Base-by-base conservation (phyloP, 2,113 vertebrate genomes). In the Urocitellus parryii region DNA sequence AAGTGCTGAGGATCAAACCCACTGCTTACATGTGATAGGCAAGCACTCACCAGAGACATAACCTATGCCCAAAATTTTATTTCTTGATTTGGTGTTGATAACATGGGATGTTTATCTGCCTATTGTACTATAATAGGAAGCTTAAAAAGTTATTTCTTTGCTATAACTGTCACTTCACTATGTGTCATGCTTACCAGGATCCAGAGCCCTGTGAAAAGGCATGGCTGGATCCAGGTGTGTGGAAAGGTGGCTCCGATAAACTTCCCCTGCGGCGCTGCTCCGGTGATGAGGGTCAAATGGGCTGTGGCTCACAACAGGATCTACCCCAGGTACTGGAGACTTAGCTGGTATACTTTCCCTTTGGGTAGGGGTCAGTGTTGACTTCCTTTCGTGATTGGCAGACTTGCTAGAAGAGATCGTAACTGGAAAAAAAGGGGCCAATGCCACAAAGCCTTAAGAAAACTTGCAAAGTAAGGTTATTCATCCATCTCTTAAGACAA, bases 251-350 rank as follows among this genome's bases (percentile, higher is more conserved):
- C 98, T 98, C 76, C 99, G 98, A 85, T 99, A 99, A 65, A 99
- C 99, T 94, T 99, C 99, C 45, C 99, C 99, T 3, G 99, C 98
- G 34, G 98, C 97, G 42, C 98, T 98, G 77, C 99, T 98, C 84
- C 99, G 98, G 80, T 99, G 99, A 97, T 99, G 99, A 48, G 99
- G 99, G 90, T 99, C 99, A 29, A 99, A 99, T 56, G 99, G 99
- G 96, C 99, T 99, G 97, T 99, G 99, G 94, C 99, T 98, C 65
- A 99, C 98, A 11, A 99, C 98, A 10, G 99, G 99, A 95, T 99
- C 99, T 22, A 99, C 98, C 3, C 99, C 99, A 0, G 99, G 99
- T 42, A 99, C 99, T 0, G 99, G 99, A 37, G 99, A 99, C 98
- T 99, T 99, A 39, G 99, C 99, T 11, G 99, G 98, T 89, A 99